Conservation (phyloP, 2,113 vertebrate species). For the Pterocles burchelli region DNA sequence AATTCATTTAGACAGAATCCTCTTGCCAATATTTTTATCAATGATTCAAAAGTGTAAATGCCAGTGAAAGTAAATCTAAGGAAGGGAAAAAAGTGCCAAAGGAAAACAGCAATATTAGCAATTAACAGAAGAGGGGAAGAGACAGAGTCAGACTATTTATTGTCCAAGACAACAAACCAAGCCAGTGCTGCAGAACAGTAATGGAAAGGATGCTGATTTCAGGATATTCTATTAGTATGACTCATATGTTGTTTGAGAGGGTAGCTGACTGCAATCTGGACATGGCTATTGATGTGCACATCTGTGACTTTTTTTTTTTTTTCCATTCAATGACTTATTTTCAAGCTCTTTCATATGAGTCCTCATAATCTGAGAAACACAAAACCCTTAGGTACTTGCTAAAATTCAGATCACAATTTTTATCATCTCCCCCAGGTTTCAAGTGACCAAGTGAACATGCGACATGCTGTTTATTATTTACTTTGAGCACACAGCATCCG, state of each 20-base stretch:
- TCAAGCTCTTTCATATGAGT: not conserved
- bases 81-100: not conserved
- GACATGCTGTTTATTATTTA: not conserved
- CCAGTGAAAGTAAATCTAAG: conserved; percentile 90
- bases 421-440: not conserved
- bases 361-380: not conserved
- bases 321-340: not conserved
- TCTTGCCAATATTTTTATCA: conserved; percentile 93
- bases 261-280: not conserved
- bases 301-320: fast-evolving
- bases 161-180: not conserved
- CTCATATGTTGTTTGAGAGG: not conserved
- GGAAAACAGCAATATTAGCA: not conserved
- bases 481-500: not conserved
- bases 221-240: not conserved
- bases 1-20: conserved; percentile 93
- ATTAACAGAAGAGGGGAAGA: not conserved
- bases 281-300: fast-evolving
- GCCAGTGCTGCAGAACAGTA: not conserved
- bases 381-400: not conserved
- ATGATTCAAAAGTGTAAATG: conserved; percentile 97
- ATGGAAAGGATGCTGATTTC: not conserved
- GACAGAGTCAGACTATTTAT: not conserved
- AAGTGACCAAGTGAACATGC: fast-evolving
- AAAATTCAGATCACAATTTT: not conserved